Conservation (phyloP, 2,888 invertebrate species). For the Hirudinaria manillensis region DNA sequence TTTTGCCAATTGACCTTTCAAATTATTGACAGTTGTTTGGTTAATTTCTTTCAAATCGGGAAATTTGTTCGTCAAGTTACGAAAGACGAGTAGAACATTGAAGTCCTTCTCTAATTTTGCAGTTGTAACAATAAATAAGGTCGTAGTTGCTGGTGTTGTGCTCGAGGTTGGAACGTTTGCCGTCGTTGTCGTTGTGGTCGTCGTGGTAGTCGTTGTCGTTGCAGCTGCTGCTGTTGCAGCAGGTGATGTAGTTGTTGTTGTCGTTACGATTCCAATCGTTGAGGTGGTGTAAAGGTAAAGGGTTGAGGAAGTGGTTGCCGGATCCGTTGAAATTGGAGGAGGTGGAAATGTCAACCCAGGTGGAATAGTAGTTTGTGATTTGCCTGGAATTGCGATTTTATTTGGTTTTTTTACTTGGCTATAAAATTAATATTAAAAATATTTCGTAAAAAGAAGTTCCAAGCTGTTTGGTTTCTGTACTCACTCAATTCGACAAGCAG, state of each 20-base stretch:
- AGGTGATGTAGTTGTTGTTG: neutral
- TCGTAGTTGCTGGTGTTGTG: neutral
- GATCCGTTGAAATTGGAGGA: neutral
- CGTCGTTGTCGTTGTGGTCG: slow-evolving; percentile 4
- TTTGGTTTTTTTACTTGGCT: too few relatives aligned
- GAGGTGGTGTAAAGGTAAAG: neutral
- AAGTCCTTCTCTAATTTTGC: neutral
- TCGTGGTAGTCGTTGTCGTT: neutral
- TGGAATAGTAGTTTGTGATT: neutral
- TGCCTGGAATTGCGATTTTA: too few relatives aligned
- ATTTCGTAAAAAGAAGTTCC: too few relatives aligned
- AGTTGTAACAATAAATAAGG: neutral
- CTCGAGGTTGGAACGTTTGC: neutral
- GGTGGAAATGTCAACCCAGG: neutral
- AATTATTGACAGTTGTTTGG: neutral
- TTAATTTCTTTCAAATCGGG: neutral
- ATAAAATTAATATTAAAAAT: too few relatives aligned
- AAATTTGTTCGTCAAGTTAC: neutral
- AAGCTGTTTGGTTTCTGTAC: too few relatives aligned
- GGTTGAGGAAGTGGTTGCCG: neutral
- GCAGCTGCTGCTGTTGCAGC: neutral
- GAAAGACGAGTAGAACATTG: neutral
- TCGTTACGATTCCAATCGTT: neutral
- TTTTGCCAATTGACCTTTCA: neutral
- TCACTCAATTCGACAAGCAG: too few relatives aligned